Percentiles rank a stretch among this genome's conserved stretches.
Evolutionary conservation across 2,113 vertebrate genomes (phyloP).

Genomic region (Onychostruthus taczanowskii): DNA sequence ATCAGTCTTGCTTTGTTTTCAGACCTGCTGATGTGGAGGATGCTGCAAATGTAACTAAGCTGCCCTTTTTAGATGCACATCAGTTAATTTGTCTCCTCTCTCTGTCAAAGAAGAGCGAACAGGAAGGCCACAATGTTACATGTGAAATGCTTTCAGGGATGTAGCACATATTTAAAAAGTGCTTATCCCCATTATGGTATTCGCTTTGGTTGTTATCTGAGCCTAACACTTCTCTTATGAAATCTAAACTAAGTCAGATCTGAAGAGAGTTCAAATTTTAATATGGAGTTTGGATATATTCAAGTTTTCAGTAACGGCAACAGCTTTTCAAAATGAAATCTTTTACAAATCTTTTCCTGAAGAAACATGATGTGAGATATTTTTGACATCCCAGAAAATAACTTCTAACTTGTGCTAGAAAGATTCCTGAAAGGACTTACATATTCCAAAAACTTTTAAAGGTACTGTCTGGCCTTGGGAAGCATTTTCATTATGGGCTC

Average conservation of each 20-base stretch:
- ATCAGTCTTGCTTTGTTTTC: not conserved
- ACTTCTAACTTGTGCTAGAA: not conserved
- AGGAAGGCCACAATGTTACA: not conserved
- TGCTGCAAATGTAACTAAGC: not conserved
- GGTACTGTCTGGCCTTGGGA: not conserved
- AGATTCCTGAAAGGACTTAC: constrained; percentile 14
- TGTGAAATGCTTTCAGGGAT: not conserved
- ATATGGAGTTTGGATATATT: constrained; percentile 19
- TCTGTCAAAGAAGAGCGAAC: not conserved
- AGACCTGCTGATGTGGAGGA: not conserved
- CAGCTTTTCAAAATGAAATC: constrained; percentile 38
- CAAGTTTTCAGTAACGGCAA: constrained; percentile 29
- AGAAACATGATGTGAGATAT: not conserved
- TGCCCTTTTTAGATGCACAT: not conserved
- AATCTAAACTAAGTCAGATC: constrained; percentile 9
- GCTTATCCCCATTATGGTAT: not conserved
- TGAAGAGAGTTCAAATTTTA: constrained; percentile 48
- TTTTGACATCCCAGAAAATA: constrained; percentile 33
- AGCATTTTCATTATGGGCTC: not conserved
- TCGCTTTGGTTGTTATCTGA: not conserved
- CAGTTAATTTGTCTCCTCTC: not conserved
- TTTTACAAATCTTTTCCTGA: constrained; percentile 21
- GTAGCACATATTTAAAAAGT: constrained; percentile 4
- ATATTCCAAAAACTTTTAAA: not conserved
- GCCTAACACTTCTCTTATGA: not conserved